phyloP scores from a whole-genome alignment of 1,140 invertebrate species.

The Magallana gigas region DNA sequence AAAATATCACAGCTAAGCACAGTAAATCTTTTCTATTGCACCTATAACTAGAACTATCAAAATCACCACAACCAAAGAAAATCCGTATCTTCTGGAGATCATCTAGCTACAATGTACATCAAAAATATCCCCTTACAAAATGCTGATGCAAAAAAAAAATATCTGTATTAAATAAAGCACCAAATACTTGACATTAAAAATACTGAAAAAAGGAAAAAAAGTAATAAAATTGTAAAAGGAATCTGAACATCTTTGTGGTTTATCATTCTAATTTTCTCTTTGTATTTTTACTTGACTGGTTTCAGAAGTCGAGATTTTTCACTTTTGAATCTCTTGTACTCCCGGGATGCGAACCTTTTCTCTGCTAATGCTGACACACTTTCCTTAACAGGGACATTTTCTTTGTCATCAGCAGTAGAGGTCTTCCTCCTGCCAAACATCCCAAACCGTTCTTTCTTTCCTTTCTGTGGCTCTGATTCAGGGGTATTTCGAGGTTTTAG shows the following conservation, averaged over 20 bases:
- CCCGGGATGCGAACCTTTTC: constrained; percentile 20
- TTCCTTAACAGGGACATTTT: background rate
- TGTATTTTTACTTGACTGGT: background rate
- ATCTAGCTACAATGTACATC: background rate
- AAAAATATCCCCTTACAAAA: background rate
- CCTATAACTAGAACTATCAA: background rate
- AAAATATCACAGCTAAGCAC: constrained; percentile 8
- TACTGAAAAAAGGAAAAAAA: background rate
- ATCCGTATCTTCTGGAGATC: background rate
- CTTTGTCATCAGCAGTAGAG: constrained; percentile 13
- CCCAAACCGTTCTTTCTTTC: constrained; percentile 23
- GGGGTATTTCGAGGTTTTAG: constrained; percentile 61
- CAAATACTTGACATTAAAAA: background rate
- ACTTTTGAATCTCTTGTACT: constrained; percentile 38
- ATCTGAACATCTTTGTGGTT: background rate
- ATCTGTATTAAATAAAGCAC: background rate
- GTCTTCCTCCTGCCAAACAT: constrained; percentile 16
- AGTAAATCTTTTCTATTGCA: background rate
- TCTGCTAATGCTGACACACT: background rate
- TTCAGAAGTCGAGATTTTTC: constrained; percentile 16
- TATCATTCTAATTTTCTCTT: background rate
- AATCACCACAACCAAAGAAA: constrained; percentile 21
- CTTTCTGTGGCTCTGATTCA: background rate
- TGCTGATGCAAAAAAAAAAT: background rate
- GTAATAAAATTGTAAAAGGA: too few species aligned